Evolutionary conservation across 2,888 invertebrate species (phyloP), one percentile per base, ranked within the genome.

Genomic region (Drosophila ezoana): DNA sequence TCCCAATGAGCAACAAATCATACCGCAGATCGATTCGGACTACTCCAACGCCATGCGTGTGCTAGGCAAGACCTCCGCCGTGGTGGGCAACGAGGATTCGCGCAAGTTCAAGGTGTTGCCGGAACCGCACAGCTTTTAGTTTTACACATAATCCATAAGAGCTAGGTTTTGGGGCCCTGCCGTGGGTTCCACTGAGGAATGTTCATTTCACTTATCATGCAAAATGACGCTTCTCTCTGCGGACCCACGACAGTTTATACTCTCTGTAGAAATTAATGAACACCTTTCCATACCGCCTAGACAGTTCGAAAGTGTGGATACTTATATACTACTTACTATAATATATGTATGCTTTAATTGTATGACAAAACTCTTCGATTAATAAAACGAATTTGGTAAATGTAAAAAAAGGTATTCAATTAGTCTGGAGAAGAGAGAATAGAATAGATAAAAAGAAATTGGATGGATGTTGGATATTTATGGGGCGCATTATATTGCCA

Each of bases 11-110:
- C 91, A 92, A 62, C 92, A 92, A 76, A 90, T 91, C 45, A 90
- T 90, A 41, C 92, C 92, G 35, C 92, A 92, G 85, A 92, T 92
- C 60, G 92, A 92, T 78, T 92, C 92, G 2, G 92, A 92, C 71
- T 92, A 92, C 76, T 92, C 92, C 16, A 92, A 92, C 74, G 92
- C 92, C 57, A 92, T 92, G 92, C 90, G 92, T 64, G 92, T 92
- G 16, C 88, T 92, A 47, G 92, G 92, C 68, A 92, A 92, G 66
- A 87, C 84, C 40, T 82, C 89, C 4, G 86, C 88, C 32, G 68
- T 89, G 41, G 87, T 89, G 49, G 52, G 61, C 63, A 84, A 80
- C 65, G 85, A 87, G 44, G 79, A 81, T n/a, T 67, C 79, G n/a
- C 79, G 81, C 41, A 79, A 79, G 33, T 79, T 77, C 28, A 81